Percentiles rank a stretch among this genome's conserved stretches.
These are phyloP conservation scores for Dipodomys ordii DNA, from an alignment of 2,113 vertebrate genomes.

Conservation along the genomic window DNA sequence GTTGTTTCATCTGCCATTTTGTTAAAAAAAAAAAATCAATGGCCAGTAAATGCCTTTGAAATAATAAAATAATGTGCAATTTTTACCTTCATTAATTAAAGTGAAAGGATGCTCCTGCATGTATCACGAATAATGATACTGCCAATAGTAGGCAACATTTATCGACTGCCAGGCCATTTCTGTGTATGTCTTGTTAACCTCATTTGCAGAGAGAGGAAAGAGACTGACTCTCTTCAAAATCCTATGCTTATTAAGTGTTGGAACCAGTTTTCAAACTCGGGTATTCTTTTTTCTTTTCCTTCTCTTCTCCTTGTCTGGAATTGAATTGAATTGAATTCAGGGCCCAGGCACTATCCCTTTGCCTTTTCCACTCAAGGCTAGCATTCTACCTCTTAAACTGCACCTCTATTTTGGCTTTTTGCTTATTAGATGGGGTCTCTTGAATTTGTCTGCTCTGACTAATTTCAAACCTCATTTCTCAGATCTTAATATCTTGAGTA, in stretches of 20 bases:
- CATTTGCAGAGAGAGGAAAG: not conserved
- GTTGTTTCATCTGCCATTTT: not conserved
- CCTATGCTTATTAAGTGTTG: not conserved
- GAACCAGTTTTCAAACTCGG: not conserved
- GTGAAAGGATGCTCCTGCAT: conserved; percentile 12
- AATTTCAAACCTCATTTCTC: no score
- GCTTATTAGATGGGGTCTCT: no score
- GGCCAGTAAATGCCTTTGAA: not conserved
- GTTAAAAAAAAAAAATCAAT: conserved; percentile 31
- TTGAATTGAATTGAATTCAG: no score
- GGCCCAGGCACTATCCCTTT: no score
- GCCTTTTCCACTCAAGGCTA: no score
- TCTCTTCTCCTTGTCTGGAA: no score
- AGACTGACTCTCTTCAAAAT: not conserved
- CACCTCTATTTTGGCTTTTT: no score
- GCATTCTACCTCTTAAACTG: no score
- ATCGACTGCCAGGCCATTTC: not conserved
- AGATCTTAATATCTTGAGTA: no score
- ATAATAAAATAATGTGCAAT: not conserved
- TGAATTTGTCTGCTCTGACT: no score
- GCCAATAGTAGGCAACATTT: not conserved
- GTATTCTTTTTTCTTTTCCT: not conserved
- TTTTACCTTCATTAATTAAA: conserved; percentile 17
- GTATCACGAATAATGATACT: not conserved
- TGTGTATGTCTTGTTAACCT: not conserved